phyloP scores from a whole-genome alignment of 1,140 invertebrate species.

The Oreohelix idahoensis region DNA sequence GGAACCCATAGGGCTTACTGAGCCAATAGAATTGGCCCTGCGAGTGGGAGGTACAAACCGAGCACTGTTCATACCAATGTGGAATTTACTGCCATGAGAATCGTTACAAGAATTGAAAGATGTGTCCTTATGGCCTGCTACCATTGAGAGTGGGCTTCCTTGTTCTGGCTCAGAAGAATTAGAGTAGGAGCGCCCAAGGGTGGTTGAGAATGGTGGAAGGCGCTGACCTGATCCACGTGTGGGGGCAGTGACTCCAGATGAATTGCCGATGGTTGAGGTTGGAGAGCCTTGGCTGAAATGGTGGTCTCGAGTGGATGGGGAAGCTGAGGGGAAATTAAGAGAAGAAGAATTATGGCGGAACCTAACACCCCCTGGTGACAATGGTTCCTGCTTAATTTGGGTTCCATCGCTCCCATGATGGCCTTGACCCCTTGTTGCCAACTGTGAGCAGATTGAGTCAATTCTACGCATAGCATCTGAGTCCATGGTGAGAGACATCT shows the following conservation, averaged over 20 bases:
- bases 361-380: slow-evolving; percentile 45
- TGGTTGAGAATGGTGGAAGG: slow-evolving; percentile 25
- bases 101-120: slow-evolving; percentile 20
- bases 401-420: slow-evolving; percentile 1
- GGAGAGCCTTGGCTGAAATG: slow-evolving; percentile 37
- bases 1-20: slow-evolving; percentile 4
- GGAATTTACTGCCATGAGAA: not conserved
- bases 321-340: slow-evolving; percentile 11
- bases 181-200: slow-evolving; percentile 27
- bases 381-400: slow-evolving; percentile 53
- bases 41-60: slow-evolving; percentile 28
- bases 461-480: slow-evolving; percentile 48
- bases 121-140: slow-evolving; percentile 17
- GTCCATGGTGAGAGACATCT: slow-evolving; percentile 33
- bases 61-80: not conserved
- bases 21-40: slow-evolving; percentile 21
- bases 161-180: slow-evolving; percentile 26
- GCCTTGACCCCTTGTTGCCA: slow-evolving; percentile 44
- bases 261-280: slow-evolving; percentile 38
- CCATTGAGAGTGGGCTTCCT: slow-evolving; percentile 24
- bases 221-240: not conserved
- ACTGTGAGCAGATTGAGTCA: slow-evolving; percentile 53
- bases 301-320: slow-evolving; percentile 35
- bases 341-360: slow-evolving; percentile 26
- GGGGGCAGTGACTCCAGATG: not conserved